Conservation (phyloP, 2,888 invertebrate species). For the Idaea aversata region DNA sequence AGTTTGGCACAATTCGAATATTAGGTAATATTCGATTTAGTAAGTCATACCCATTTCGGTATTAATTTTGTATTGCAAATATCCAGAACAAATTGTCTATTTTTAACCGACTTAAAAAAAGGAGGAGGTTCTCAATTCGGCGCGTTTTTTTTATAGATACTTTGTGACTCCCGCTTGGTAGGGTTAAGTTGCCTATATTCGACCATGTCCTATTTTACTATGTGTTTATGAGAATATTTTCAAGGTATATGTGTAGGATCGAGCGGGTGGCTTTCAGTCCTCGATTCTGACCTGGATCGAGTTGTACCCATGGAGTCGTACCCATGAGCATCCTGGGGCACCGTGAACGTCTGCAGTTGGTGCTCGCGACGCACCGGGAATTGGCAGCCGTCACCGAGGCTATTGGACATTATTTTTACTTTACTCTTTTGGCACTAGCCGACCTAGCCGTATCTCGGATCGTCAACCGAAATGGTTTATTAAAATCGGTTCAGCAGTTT, state of each 20-base stretch:
- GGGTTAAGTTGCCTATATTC: background rate
- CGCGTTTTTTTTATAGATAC: background rate
- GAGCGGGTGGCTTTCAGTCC: conserved; percentile 36
- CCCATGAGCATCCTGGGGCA: conserved; percentile 72
- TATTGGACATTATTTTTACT: conserved; percentile 45
- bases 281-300: conserved; percentile 87
- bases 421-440: background rate
- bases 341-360: conserved; percentile 72
- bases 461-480: background rate
- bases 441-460: background rate
- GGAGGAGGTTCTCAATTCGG: no score
- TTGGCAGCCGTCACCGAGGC: conserved; percentile 94
- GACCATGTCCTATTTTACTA: background rate
- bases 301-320: conserved; percentile 96
- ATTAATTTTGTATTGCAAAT: background rate
- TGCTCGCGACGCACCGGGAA: conserved; percentile 89
- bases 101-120: background rate
- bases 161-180: background rate
- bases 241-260: conserved; percentile 65
- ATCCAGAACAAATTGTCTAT: background rate
- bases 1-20: background rate
- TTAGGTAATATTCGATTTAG: background rate
- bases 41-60: background rate
- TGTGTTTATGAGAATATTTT: conserved; percentile 25
- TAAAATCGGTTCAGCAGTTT: background rate